A percentile compares a stretch with the other conserved stretches of the same genome.
phyloP scores from a whole-genome alignment of 53 echinoderm and acorn worm species.

The Crossaster papposus region DNA sequence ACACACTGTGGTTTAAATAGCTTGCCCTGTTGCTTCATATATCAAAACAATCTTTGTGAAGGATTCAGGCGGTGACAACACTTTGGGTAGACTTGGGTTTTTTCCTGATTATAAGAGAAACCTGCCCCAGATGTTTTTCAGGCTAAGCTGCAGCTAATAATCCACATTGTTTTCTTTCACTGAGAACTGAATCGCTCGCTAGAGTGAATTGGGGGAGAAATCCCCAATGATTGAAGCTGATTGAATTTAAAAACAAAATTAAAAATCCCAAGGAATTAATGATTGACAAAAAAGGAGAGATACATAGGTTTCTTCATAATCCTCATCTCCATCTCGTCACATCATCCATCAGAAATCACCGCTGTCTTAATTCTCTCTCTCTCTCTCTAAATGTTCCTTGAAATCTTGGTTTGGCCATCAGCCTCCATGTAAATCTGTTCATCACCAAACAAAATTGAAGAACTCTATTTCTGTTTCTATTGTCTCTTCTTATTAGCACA shows the following conservation, averaged over 20 bases:
- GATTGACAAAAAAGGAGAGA: slow-evolving; percentile 54
- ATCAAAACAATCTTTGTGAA: not conserved
- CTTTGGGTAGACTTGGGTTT: not conserved
- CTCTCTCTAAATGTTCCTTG: not conserved
- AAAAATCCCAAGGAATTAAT: slow-evolving; percentile 13
- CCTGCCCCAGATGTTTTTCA: not conserved
- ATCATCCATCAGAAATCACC: slow-evolving; percentile 21
- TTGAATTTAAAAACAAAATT: not conserved
- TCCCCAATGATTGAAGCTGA: not conserved
- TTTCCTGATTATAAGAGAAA: not conserved
- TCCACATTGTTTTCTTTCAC: not conserved
- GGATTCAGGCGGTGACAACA: slow-evolving; percentile 2
- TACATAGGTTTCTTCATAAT: slow-evolving; percentile 46
- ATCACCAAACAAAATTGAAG: not conserved
- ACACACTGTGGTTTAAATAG: not conserved
- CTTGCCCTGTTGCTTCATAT: not conserved
- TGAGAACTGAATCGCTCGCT: slow-evolving; percentile 41
- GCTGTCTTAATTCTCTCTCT: too few relatives aligned
- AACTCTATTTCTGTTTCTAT: not conserved
- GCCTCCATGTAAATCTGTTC: too few relatives aligned
- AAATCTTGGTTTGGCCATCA: not conserved
- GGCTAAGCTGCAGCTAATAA: slow-evolving; percentile 22
- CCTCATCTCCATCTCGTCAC: slow-evolving; percentile 14
- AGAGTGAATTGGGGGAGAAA: not conserved
- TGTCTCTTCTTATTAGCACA: not conserved